Base-by-base conservation (phyloP, 1,140 invertebrate species). In the Drosophila watanabei region DNA sequence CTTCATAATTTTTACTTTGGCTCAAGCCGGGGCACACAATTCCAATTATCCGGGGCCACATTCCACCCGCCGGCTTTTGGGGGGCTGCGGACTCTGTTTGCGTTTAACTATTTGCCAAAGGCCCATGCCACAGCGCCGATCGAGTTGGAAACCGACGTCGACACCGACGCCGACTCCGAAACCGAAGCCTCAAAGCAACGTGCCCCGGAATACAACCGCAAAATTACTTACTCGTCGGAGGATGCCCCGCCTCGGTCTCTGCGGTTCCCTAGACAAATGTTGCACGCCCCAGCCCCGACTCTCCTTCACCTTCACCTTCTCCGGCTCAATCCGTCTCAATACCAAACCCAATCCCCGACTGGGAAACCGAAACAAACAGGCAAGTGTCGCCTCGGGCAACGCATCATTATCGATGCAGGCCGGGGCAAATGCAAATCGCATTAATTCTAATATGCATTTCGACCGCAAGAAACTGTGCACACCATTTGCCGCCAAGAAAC, bases 391-490 rank as follows among this genome's bases (percentile, higher is more conserved):
- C 61, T 37, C 57, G 65, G 62, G 75, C 72, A 28, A 43, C 35
- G 52, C 54, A 73, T 87, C 73, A 73, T 84, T 89, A 89, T 85
- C 73, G 64, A 79, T 68, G 80, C 56, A 65, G 58, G 51, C 70
- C 66, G 49, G 56, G 61, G 69, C 71, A 68, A 89, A 88, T 89
- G 77, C 69, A 88, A 88, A 88, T 88, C 85, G 69, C 87, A 88
- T 88, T 84, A 89, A 80, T 85, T 88, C 88, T 88, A 88, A 88
- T 88, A 90, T 88, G 82, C 86, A 72, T 43, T 60, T 63, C 49
- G 69, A 88, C 85, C 85, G 64, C 85, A 88, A 81, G 66, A 75
- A 88, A 84, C 85, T 78, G 71, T 65, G 79, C 82, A 73, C 78
- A 86, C 70, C 63, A 86, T 82, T 82, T 80, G 71, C 52, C 48